These are phyloP conservation scores for Trachelus troglodyta DNA, from an alignment of 2,888 invertebrate genomes.

Conservation along the genomic window DNA sequence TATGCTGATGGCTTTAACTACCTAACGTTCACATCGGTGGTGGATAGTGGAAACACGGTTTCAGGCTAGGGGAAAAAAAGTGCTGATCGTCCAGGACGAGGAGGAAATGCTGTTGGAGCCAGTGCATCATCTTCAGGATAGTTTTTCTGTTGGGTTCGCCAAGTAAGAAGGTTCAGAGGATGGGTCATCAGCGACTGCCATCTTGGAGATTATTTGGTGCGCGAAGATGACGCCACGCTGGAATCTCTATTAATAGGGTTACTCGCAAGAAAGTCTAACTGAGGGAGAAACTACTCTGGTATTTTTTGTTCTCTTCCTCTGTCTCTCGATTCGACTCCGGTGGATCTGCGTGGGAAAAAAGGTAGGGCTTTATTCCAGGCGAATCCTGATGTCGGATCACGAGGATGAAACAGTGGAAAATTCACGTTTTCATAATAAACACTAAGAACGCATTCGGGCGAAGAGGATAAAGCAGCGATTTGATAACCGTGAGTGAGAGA, in stretches of 20 bases:
- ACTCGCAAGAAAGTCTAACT: background rate
- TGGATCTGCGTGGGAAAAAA: background rate
- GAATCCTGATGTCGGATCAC: background rate
- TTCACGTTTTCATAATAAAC: background rate
- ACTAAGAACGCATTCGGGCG: background rate
- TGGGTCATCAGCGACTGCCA: conserved; percentile 6
- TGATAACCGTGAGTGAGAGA: background rate
- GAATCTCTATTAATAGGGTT: conserved; percentile 3
- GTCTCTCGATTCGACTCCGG: background rate
- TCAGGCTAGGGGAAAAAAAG: background rate
- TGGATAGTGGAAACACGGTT: background rate
- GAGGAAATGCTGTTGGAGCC: background rate
- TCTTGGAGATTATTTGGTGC: background rate
- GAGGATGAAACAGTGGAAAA: background rate
- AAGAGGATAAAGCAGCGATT: background rate
- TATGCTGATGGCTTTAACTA: background rate
- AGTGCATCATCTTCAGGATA: conserved; percentile 11
- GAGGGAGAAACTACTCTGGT: background rate
- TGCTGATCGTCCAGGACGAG: conserved; percentile 12
- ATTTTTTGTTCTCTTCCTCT: background rate
- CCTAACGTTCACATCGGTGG: background rate
- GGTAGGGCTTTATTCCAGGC: background rate
- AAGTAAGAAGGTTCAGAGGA: conserved; percentile 11
- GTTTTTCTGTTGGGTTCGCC: conserved; percentile 5
- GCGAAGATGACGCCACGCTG: conserved; percentile 1